Base-by-base conservation (phyloP, 2,888 invertebrate genomes). In the Spilosoma lubricipeda region DNA sequence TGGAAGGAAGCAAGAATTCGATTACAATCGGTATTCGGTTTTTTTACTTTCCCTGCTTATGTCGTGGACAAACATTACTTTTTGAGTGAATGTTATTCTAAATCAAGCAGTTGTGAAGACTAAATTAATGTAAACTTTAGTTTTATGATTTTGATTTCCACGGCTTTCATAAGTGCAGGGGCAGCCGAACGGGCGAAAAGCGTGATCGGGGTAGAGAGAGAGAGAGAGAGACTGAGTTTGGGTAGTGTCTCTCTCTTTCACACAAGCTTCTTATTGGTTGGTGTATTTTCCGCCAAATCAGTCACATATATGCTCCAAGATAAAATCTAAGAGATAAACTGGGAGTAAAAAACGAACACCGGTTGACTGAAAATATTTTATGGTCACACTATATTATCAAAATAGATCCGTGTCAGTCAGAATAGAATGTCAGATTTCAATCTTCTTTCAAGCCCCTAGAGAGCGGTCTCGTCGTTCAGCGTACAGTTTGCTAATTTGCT, bases 391-490 rank as follows among this genome's bases (percentile, higher is more conserved):
- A 5, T 3, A 56, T 8, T 70, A 45, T 75, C 79, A 80, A 80
- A 81, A 80, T 76, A 77, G 73, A 76, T 71, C 76, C 70, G 75
- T n/a, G n/a, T n/a, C n/a, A n/a, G n/a, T n/a, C n/a, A n/a, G n/a
- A n/a, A n/a, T n/a, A n/a, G n/a, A n/a, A n/a, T n/a, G n/a, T 81
- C 79, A 80, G 78, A 75, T 77, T 80, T 74, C 75, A 72, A 77
- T 59, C 13, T 27, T 27, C 59, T 9, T 59, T 27, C 27, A 59
- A 63, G 63, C 18, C 63, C 7, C 30, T 30, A 30, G 68, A 74
- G 73, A 65, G 67, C 75, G 79, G 81, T 59, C 67, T 78, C 70
- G 78, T 81, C 78, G 70, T 66, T 18, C n/a, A 39, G 39, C 13
- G 48, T 74, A 82, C 72, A 71, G 45, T 69, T 80, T n/a, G n/a